Base-by-base conservation (phyloP, 2,888 invertebrate genomes). In the Aporophyla lueneburgensis region DNA sequence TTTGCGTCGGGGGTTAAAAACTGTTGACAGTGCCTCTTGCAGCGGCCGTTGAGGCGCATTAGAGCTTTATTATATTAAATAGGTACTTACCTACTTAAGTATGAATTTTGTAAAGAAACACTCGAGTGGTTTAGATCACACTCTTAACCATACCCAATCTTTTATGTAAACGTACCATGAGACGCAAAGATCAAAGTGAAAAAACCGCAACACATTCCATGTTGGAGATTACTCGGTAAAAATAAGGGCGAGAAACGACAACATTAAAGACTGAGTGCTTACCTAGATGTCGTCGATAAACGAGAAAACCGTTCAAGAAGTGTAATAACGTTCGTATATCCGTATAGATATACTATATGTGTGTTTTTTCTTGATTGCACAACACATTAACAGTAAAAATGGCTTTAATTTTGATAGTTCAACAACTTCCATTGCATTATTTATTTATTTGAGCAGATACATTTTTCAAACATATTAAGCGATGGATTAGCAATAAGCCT, bases 111-210 rank as follows among this genome's bases (percentile, higher is more conserved):
- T 24, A 46, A 65, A 65, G 24, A 65, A 19, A 46, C 6, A 19
- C 33, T 33, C 16, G 40, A n/a, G 7, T 61, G 33, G 33, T 2
- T 62, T 16, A 40, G 2, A 43, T 62, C 46, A 24, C 16, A 33
- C 24, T 56, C 46, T n/a, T 49, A 40, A 65, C 72, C 43, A 16
- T 65, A 21, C 21, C 24, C 21, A 77, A 27, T 56, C 0, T 78
- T 49, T 40, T 14, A 56, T 40, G 56, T 66, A 40, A 66, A 40
- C n/a, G 6, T 43, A 51, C 5, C 10, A 51, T 10, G 40, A 49
- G 12, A 78, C 10, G 21, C n/a, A 12, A 24, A 27, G 51, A 76
- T 79, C 70, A 79, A 76, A 69, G 51, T 53, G 5, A 40, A 76
- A 80, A 59, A 76, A 46, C 24, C 3, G 33, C 5, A 33, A 53